These are phyloP conservation scores for Thysanoteuthis rhombus DNA, from an alignment of 2,888 invertebrate genomes.

Conservation along the genomic window DNA sequence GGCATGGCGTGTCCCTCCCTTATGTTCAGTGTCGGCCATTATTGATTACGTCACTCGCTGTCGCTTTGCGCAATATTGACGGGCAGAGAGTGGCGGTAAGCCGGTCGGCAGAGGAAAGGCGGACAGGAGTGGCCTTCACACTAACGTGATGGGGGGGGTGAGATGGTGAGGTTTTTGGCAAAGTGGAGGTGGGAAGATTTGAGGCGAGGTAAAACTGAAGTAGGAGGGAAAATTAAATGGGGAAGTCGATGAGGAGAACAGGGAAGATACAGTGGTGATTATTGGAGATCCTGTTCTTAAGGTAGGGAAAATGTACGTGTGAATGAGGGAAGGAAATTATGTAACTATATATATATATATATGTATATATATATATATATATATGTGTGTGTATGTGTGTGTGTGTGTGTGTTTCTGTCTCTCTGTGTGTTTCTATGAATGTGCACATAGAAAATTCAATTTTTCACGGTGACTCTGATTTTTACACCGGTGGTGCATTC, in stretches of 20 bases:
- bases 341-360: background rate
- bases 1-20: background rate
- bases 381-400: too few relatives aligned
- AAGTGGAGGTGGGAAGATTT: background rate
- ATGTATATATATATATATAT: too few relatives aligned
- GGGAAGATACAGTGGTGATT: background rate
- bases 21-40: background rate
- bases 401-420: too few relatives aligned
- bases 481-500: too few relatives aligned
- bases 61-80: background rate
- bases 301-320: background rate
- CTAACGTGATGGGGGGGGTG: background rate
- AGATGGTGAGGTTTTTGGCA: background rate
- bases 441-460: too few relatives aligned
- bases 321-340: background rate
- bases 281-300: background rate
- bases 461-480: too few relatives aligned
- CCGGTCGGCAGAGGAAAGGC: background rate
- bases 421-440: too few relatives aligned
- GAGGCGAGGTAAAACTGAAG: too few relatives aligned
- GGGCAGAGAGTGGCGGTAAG: background rate
- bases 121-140: background rate
- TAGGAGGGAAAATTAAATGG: too few relatives aligned
- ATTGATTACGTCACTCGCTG: background rate
- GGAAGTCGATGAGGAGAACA: background rate